phyloP scores from a whole-genome alignment of 2,113 vertebrate species.

The Nestor notabilis region DNA sequence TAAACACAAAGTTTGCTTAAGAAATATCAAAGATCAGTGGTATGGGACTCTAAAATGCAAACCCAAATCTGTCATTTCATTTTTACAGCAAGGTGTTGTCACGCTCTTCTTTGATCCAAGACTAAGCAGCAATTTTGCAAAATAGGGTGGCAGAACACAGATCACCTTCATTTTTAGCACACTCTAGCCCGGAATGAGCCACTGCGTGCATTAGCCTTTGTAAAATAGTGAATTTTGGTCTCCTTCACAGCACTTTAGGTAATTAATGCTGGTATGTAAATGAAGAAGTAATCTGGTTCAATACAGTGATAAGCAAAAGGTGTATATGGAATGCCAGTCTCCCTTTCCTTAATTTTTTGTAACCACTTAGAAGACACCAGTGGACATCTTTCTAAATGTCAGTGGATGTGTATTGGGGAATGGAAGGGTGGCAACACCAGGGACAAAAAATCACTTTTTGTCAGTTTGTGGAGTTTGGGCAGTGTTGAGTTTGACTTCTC shows the following conservation, averaged over 20 bases:
- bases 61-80: constrained; percentile 24
- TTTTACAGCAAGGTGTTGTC: neutral
- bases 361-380: neutral
- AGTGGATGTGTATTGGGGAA: neutral
- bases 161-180: neutral
- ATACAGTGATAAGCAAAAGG: neutral
- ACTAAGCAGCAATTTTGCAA: constrained; percentile 24
- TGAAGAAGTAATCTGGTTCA: neutral
- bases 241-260: neutral
- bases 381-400: neutral
- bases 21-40: constrained; percentile 19
- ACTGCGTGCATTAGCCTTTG: neutral
- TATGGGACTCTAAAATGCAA: neutral
- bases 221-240: neutral
- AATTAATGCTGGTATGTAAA: rapidly evolving
- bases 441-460: neutral
- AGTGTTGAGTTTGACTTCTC: neutral
- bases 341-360: neutral
- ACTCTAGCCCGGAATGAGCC: neutral
- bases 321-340: neutral
- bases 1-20: constrained; percentile 9
- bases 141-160: neutral
- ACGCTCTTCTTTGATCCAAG: neutral
- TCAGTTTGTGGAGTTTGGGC: neutral
- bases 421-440: neutral